These are phyloP conservation scores for Ispidina picta DNA, from an alignment of 2,797 vertebrate species.

Conservation along the genomic window DNA sequence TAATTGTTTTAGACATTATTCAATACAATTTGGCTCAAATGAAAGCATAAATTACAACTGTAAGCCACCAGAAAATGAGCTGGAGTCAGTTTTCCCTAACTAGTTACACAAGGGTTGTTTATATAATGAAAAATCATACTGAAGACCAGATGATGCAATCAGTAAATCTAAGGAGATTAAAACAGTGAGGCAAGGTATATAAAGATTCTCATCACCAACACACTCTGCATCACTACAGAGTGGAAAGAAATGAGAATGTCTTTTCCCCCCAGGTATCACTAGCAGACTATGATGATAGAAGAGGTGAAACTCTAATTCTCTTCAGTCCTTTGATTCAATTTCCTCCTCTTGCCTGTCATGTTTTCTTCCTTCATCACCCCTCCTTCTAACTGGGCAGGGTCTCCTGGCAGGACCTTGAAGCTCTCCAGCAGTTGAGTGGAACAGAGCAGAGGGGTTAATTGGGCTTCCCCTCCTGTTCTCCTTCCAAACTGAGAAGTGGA, in stretches of 20 bases:
- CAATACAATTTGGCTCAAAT: background rate
- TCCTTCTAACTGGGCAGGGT: background rate
- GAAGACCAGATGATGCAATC: background rate
- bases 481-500: conserved; percentile 1
- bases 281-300: background rate
- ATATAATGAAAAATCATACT: background rate
- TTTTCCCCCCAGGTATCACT: background rate
- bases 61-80: background rate
- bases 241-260: background rate
- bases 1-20: background rate
- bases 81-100: background rate
- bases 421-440: background rate
- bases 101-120: background rate
- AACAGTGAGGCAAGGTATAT: background rate
- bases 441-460: conserved; percentile 16
- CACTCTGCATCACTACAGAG: background rate
- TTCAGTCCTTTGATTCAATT: background rate
- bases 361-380: background rate
- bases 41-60: background rate
- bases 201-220: background rate
- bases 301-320: background rate
- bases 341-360: background rate
- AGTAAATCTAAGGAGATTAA: background rate
- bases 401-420: background rate
- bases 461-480: conserved; percentile 46